Base-by-base conservation (phyloP, 1,140 invertebrate species). In the Trinorchestia longiramus region DNA sequence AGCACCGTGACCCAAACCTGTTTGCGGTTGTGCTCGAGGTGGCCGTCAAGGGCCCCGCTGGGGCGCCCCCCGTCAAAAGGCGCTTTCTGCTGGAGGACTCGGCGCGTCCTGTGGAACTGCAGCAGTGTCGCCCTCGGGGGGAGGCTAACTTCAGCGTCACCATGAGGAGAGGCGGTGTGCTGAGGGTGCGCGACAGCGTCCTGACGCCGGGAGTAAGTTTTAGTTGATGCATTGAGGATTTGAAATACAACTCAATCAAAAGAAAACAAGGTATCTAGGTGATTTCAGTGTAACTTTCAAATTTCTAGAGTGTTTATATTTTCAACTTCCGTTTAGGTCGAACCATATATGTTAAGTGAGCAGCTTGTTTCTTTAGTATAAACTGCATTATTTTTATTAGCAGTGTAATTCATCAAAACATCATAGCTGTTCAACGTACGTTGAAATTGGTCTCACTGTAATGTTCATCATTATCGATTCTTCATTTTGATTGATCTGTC, bases 21-120 rank as follows among this genome's bases (percentile, higher is more conserved):
- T 99, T 99, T 97, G 99, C 99, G 97, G 98, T 99, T 40, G 99
- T 98, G 96, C 99, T 99, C 99, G 99, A 99, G 97, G 98, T 99
- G 45, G 98, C 96, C 0, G 96, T 97, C 53, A 95, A 96, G 44
- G 96, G 96, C 43, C 95, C 96, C 77, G 96, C 96, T 57, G 95
- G 96, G 87, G 57, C 44, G 43, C 62, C 91, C 36, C 94, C 92
- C 19, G 53, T 95, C 47, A 95, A 95, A 28, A 87, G 42, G 41
- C 95, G 87, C 43, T 96, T 97, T 96, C 96, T 96, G 47, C 97
- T 99, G 96, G 99, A 99, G 97, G 99, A 99, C 96, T 98, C 99
- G 97, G 98, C 99, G 0, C 98, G 98, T 95, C 99, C 99, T 0
- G 99, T 99, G 0, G 98, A 98, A 91, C 97, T 99, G 62, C 98